These are phyloP conservation scores for Drosophila athabasca DNA, from an alignment of 1,140 invertebrate genomes.

Conservation along the genomic window DNA sequence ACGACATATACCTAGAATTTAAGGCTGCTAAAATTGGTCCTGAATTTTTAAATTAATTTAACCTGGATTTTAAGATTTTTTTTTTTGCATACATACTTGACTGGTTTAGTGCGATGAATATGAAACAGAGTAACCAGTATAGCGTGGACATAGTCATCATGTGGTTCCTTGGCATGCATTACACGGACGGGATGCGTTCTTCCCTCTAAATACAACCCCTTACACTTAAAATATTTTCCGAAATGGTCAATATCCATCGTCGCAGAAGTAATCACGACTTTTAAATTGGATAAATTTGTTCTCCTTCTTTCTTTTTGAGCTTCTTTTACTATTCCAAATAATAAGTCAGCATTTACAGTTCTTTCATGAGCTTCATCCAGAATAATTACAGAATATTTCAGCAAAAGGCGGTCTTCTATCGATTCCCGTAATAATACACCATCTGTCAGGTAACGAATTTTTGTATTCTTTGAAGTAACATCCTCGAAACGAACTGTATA, in stretches of 20 bases:
- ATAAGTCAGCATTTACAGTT: slow-evolving; percentile 96
- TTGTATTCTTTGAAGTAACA: slow-evolving; percentile 88
- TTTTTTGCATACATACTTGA: slow-evolving; percentile 87
- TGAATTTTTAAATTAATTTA: neutral
- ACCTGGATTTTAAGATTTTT: neutral
- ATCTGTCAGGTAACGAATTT: slow-evolving; percentile 94
- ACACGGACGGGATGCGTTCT: slow-evolving; percentile 93
- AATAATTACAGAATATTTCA: slow-evolving; percentile 92
- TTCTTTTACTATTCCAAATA: slow-evolving; percentile 92
- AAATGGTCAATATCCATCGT: slow-evolving; percentile 98
- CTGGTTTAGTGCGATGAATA: slow-evolving; percentile 92
- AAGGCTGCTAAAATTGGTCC: neutral
- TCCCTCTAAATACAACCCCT: slow-evolving; percentile 95
- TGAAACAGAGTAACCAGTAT: slow-evolving; percentile 95
- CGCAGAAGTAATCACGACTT: slow-evolving; percentile 95
- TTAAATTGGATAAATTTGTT: slow-evolving; percentile 86
- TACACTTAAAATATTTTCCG: slow-evolving; percentile 94
- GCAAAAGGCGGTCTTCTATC: slow-evolving; percentile 87
- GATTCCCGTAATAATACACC: slow-evolving; percentile 95
- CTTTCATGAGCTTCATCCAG: slow-evolving; percentile 99
- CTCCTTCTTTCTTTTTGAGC: slow-evolving; percentile 89
- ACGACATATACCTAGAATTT: neutral
- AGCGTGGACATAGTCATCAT: slow-evolving; percentile 93
- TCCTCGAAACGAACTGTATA: slow-evolving; percentile 97
- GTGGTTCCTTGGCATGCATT: slow-evolving; percentile 89